phyloP scores from a whole-genome alignment of 2,113 vertebrate species.

The Macquaria australasica region DNA sequence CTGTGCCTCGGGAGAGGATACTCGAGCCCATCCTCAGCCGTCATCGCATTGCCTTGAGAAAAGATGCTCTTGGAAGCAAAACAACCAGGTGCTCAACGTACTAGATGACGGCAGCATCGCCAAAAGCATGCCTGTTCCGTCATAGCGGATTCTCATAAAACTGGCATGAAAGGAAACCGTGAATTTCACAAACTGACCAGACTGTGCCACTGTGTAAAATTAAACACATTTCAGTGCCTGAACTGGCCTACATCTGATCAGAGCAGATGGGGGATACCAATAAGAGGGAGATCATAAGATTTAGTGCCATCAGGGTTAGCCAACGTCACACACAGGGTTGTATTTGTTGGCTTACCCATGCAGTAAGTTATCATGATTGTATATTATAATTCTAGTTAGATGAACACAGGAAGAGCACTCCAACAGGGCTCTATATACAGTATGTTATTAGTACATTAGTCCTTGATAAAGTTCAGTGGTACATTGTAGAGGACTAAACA shows the following conservation, averaged over 20 bases:
- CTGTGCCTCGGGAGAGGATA: conserved; percentile 22
- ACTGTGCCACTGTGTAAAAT: neutral
- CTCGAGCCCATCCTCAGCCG: neutral
- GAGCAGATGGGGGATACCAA: neutral
- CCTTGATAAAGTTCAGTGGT: neutral
- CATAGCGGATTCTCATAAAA: neutral
- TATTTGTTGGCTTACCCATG: neutral
- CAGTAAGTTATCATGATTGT: neutral
- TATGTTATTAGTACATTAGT: too few relatives aligned
- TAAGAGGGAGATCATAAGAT: neutral
- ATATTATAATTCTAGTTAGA: neutral
- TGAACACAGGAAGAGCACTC: neutral
- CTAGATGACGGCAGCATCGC: neutral
- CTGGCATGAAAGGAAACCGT: neutral
- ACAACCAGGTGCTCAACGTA: neutral
- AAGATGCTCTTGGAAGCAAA: conserved; percentile 2
- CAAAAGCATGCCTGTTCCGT: neutral
- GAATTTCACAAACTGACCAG: neutral
- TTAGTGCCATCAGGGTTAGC: neutral
- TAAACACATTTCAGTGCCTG: neutral
- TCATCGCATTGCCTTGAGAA: conserved; percentile 28
- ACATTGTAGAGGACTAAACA: neutral
- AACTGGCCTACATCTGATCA: neutral
- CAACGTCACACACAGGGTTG: too few relatives aligned
- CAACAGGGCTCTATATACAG: neutral